Base-by-base conservation (phyloP, 1,140 invertebrate species). In the Drosophila parabipectinata region DNA sequence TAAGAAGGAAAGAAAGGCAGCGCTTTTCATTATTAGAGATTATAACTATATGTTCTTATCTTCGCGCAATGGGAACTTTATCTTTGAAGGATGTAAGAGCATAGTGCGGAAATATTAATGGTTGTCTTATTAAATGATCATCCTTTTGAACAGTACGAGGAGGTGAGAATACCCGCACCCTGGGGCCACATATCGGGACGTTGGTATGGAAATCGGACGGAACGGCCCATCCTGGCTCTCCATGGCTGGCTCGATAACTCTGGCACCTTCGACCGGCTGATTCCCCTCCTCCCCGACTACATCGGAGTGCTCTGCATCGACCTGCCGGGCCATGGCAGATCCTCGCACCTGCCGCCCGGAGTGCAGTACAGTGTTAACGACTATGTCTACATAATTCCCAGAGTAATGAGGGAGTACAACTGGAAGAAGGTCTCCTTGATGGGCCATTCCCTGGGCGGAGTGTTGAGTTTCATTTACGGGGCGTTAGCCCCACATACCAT, bases 231-330 rank as follows among this genome's bases (percentile, higher is more conserved):
- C 30, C 73, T 97, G 24, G 93, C 94, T 0, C 61, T 96, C 6
- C 96, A 97, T 83, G 96, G 96, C 1, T 96, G 95, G 95, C 93
- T 94, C 91, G 95, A 95, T 77, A 96, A 96, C 85, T 94, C 95
- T 39, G 95, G 94, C 4, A 94, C 94, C 3, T 97, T 95, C 92
- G 95, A 96, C 89, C 91, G 92, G 2, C 81, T 96, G 18, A 93
- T 94, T 24, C 94, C 95, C 6, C 78, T 94, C 15, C 77, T 96
- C 9, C 92, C 93, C 1, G 88, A 93, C 15, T 92, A 95, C 58
- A 72, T 94, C 6, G 93, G 94, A 4, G 92, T 95, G 37, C 82
- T 96, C 2, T 94, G 95, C 2, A 93, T 96, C 10, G 96, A 96
- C 91, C 93, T 95, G 14, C 95, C 95, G 0, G 95, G 95, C 2